Evolutionary conservation across 1,140 invertebrate species (phyloP), one percentile per base, ranked within the genome.

Genomic region (Solenopsis invicta): DNA sequence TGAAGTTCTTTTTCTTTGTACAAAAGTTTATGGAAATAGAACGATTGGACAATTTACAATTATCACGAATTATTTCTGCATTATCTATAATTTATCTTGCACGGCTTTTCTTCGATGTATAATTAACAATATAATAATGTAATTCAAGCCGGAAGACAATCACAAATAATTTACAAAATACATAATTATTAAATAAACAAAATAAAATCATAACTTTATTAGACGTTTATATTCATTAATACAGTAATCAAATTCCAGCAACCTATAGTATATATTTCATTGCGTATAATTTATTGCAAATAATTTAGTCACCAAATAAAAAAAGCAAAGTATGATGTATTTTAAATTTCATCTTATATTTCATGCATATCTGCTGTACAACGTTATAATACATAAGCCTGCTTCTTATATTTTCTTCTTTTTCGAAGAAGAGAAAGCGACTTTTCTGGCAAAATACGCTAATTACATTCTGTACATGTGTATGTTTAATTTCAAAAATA

Each of bases 11-110:
- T 75, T 41, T 67, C 12, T 82, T 56, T 90, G 86, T 90, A 90
- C 86, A 90, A 90, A 90, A 90, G 88, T 90, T 90, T 77, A 59
- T 85, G 61, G 61, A 88, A 90, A 90, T 87, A 87, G 78, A 69
- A 89, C 59, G 21, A 85, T 88, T 64, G 37, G 80, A 86, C 78
- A 24, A 82, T 64, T 74, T 75, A 84, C 41, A 64, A 62, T 69
- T 81, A 81, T 74, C 80, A 61, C 52, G n/a, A 74, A 62, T 84
- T 61, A 62, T 2, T 34, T 74, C 8, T 74, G 67, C 5, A 48
- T 74, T 74, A 74, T 61, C 29, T 62, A 48, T 59, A 24, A 84
- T 84, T 84, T 41, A 18, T 50, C 69, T 84, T 48, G 3, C 16
- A 24, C 10, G 41, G 8, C 18, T 84, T 84, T 16, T 10, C 5